Evolutionary conservation across 2,888 invertebrate genomes (phyloP).

Genomic region (Amphipoea oculea): DNA sequence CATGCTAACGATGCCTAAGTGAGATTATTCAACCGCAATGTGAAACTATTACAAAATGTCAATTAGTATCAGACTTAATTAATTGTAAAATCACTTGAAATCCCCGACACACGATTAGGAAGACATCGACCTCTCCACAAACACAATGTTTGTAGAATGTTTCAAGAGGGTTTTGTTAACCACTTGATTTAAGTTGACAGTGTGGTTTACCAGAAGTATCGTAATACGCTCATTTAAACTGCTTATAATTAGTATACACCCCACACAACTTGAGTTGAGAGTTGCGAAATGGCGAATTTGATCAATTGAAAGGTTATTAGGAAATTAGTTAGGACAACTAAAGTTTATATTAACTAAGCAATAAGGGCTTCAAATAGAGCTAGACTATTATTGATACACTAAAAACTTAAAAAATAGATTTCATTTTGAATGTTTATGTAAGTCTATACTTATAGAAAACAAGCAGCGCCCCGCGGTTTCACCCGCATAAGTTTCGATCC

Average conservation of each 20-base stretch:
- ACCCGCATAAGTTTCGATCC: no score
- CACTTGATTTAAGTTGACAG: not conserved
- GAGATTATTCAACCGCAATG: not conserved
- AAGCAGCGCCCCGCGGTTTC: no score
- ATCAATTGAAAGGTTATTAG: not conserved
- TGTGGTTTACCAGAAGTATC: not conserved
- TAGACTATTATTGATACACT: no score
- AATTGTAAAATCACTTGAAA: conserved; percentile 12
- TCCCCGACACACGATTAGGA: not conserved
- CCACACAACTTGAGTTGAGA: not conserved
- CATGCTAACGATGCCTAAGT: not conserved
- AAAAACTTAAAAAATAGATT: not conserved
- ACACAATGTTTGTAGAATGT: conserved; percentile 8
- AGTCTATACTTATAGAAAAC: not conserved
- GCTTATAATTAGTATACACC: not conserved
- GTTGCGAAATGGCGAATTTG: not conserved
- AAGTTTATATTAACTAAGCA: not conserved
- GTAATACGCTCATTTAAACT: not conserved
- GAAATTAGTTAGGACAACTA: not conserved
- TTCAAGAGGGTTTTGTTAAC: conserved; percentile 17
- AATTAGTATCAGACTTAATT: not conserved
- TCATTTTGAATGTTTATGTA: not conserved
- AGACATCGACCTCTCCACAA: conserved; percentile 22
- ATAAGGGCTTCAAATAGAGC: not conserved
- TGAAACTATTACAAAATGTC: not conserved